Evolutionary conservation across 2,113 vertebrate genomes (phyloP).

Genomic region (Heteronetta atricapilla): DNA sequence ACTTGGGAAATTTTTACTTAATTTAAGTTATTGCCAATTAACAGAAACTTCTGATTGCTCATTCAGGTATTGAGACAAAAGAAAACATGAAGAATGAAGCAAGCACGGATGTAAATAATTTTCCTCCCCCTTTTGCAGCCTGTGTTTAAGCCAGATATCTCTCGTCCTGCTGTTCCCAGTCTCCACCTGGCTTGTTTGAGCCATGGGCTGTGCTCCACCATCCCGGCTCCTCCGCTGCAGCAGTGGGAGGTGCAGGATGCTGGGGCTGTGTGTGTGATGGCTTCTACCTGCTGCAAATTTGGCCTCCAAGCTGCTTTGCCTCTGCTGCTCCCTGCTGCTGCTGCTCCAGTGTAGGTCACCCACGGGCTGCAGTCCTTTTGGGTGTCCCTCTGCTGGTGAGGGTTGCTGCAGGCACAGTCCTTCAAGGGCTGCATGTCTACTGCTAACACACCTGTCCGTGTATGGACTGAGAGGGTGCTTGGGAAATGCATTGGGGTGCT

Average conservation of each 20-base stretch:
- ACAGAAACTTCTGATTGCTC: not conserved
- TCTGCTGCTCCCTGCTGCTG: not conserved
- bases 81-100: not conserved
- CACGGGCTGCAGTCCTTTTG: accelerated
- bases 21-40: not conserved
- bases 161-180: not conserved
- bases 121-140: not conserved
- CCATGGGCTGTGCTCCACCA: accelerated
- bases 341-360: not conserved
- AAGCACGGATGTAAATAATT: not conserved
- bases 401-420: not conserved
- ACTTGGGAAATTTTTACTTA: not conserved
- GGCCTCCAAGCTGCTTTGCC: not conserved
- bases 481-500: not conserved
- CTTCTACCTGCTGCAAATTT: accelerated
- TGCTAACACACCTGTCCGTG: not conserved
- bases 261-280: not conserved
- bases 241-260: not conserved
- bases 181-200: not conserved
- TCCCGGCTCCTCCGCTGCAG: not conserved
- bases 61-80: not conserved
- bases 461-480: not conserved
- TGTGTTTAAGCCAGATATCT: not conserved
- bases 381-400: not conserved
- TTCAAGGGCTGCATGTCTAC: not conserved